Percentiles rank a stretch among this genome's conserved stretches.
Conservation (phyloP, 1,140 invertebrate genomes). For the Amyelois transitella region DNA sequence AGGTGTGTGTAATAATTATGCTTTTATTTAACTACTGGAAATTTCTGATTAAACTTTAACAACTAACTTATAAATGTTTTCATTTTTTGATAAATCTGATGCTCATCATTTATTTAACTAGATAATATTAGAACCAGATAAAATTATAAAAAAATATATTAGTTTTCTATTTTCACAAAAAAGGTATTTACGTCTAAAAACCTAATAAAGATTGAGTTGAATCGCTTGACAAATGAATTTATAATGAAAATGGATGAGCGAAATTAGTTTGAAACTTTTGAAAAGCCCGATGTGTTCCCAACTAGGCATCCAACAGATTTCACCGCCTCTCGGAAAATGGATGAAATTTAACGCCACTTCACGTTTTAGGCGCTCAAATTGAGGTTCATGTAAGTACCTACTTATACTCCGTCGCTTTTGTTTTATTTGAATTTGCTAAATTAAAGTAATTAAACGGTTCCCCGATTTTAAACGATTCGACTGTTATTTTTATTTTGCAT, state of each 20-base stretch:
- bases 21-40: too few relatives aligned
- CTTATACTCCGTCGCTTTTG: neutral
- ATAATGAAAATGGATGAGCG: constrained; percentile 18
- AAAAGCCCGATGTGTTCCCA: constrained; percentile 17
- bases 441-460: neutral
- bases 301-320: neutral
- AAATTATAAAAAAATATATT: too few relatives aligned
- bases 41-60: too few relatives aligned
- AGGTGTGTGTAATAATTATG: too few relatives aligned
- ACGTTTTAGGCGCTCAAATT: neutral
- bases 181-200: neutral
- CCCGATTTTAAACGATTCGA: neutral
- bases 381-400: neutral
- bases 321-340: neutral
- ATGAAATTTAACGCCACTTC: neutral
- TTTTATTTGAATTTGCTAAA: neutral
- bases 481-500: too few relatives aligned
- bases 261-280: constrained; percentile 23
- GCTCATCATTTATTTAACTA: too few relatives aligned
- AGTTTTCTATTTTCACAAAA: neutral
- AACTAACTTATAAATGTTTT: too few relatives aligned
- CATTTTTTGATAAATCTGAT: too few relatives aligned
- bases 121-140: too few relatives aligned
- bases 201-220: neutral
- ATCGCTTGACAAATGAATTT: constrained; percentile 14